Evolutionary conservation across 2,113 vertebrate species (phyloP).

Genomic region (Oncorhynchus gorbuscha): DNA sequence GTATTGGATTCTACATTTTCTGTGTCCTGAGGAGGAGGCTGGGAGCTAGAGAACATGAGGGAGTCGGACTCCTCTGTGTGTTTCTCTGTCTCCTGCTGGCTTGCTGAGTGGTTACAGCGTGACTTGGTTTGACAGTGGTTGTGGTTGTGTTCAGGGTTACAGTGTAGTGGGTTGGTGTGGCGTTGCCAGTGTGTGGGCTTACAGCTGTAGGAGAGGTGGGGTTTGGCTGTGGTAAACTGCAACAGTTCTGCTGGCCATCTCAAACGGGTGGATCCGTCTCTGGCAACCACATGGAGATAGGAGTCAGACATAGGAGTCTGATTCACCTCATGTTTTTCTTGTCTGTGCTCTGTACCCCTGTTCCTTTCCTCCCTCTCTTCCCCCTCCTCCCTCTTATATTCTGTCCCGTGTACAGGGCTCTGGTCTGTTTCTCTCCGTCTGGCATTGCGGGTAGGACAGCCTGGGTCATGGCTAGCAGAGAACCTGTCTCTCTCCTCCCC

Average conservation of each 20-base stretch:
- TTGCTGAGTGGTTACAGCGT: conserved; percentile 10
- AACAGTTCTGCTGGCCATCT: conserved; percentile 89
- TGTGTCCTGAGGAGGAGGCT: background rate
- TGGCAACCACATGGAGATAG: conserved; percentile 82
- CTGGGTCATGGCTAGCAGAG: background rate
- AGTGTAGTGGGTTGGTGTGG: conserved; percentile 78
- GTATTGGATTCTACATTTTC: background rate
- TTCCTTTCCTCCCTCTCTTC: conserved; percentile 20
- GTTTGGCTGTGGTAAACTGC: conserved; percentile 88
- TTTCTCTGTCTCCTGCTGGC: conserved; percentile 12
- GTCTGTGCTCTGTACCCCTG: conserved; percentile 2
- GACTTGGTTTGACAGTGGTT: background rate
- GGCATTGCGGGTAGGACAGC: conserved; percentile 14
- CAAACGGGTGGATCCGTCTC: conserved; percentile 81
- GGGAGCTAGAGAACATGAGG: background rate
- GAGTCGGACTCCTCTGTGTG: background rate
- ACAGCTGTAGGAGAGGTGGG: conserved; percentile 89
- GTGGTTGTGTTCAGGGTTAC: conserved; percentile 61
- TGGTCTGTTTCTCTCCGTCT: conserved; percentile 16
- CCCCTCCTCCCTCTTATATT: conserved; percentile 28
- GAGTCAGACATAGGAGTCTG: conserved; percentile 48
- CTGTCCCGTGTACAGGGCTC: conserved; percentile 28
- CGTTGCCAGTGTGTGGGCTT: too few species aligned
- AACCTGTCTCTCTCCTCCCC: conserved; percentile 1
- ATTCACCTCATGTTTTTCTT: background rate